Evolutionary conservation across 2,797 vertebrate species (phyloP), one percentile per base, ranked within the genome.

Genomic region (Carduelis carduelis): DNA sequence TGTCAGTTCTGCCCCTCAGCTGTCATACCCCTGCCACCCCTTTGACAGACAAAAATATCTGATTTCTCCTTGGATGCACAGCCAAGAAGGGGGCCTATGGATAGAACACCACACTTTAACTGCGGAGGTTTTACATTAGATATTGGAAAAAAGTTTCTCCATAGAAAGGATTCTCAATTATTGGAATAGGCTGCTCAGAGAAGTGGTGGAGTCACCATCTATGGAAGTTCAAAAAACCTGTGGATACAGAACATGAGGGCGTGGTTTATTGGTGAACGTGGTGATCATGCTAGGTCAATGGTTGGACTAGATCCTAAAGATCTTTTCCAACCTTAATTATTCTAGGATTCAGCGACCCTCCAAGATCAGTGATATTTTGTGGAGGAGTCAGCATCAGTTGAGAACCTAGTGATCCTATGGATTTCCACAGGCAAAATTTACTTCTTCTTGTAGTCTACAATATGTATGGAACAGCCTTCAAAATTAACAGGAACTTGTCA

Each of bases 221-320:
- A 12, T 43, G 22, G 11, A 49, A 69, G 13, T 49, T n/a, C 14
- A 56, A 55, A 35, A 68, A 46, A 60, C 10, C 1, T 11, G 4
- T 66, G 26, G 34, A 5, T 46, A 47, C 1, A 1, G 32, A 12
- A 55, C 5, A 2, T n/a, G 27, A 24, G 19, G 8, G 0, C 0
- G 9, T 21, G 16, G 13, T 49, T 68, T 55, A 49, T n/a, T 55
- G 22, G 4, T 35, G 41, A 68, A 61, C 4, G 3, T 9, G 2
- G 13, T 12, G 9, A 4, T 49, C 22, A 23, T 43, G 32, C 27
- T 43, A 75, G 16, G 15, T 43, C 11, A 14, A 21, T 47, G 10
- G 4, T 15, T 43, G 35, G 37, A 69, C 32, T 56, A 37, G 13
- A 32, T 43, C 41, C 27, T 35, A 49, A 49, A 43, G 14, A 47